phyloP scores from a whole-genome alignment of 1,140 invertebrate species.

The Nixonia krombeini region DNA sequence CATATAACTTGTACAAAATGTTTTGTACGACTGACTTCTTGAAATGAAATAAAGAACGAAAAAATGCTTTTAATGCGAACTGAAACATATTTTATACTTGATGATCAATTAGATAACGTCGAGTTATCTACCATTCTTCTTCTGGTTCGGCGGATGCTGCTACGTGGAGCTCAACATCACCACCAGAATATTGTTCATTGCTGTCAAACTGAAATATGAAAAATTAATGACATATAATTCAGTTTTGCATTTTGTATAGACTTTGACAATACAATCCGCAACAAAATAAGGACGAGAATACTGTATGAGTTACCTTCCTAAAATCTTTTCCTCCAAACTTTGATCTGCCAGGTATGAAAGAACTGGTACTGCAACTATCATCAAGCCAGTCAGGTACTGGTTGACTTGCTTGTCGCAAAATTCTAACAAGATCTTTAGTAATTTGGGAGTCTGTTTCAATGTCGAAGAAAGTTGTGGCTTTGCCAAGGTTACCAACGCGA shows the following conservation, averaged over 20 bases:
- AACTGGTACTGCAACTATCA: constrained; percentile 56
- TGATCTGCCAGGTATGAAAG: constrained; percentile 48
- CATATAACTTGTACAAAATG: too few species aligned
- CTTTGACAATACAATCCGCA: too few species aligned
- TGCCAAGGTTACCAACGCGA: constrained; percentile 91
- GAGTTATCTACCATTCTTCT: constrained; percentile 59
- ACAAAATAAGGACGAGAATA: too few species aligned
- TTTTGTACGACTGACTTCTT: too few species aligned
- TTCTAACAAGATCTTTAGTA: constrained; percentile 78
- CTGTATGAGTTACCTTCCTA: constrained; percentile 63
- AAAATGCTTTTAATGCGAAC: too few species aligned
- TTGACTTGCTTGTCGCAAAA: constrained; percentile 79
- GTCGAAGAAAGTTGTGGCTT: constrained; percentile 91
- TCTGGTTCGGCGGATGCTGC: constrained; percentile 37
- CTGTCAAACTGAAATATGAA: constrained; percentile 33
- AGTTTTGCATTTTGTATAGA: not conserved
- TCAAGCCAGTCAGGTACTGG: constrained; percentile 77
- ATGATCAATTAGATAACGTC: too few species aligned
- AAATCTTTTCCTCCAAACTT: constrained; percentile 74
- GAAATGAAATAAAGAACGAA: too few species aligned
- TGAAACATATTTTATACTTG: too few species aligned
- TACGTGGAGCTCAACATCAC: too few species aligned
- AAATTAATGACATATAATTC: not conserved
- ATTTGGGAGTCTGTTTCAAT: constrained; percentile 75
- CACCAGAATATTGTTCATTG: too few species aligned